Evolutionary conservation across 2,888 invertebrate species (phyloP).

Genomic region (Drosophila nigricruria): DNA sequence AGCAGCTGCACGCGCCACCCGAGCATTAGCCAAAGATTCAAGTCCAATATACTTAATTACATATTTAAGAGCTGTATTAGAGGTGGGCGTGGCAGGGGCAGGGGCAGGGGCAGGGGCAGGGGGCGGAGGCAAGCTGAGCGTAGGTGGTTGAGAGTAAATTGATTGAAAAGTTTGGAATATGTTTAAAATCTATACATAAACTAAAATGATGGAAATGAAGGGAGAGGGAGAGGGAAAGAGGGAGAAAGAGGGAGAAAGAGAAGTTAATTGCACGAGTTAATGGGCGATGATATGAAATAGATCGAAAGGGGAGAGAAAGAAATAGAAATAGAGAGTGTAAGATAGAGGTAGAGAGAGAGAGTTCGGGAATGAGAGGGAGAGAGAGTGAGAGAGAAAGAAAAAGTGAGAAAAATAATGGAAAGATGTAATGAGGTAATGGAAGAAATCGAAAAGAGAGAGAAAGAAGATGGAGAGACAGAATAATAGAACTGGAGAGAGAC

Average conservation of each 20-base stretch:
- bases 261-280: no score
- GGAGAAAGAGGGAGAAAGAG: neutral
- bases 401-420: neutral
- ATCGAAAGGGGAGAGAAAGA: neutral
- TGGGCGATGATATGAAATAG: no score
- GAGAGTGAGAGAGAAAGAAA: no score
- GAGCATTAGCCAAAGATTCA: conserved; percentile 28
- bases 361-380: neutral
- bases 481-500: neutral
- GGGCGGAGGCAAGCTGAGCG: neutral
- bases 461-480: no score
- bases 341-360: neutral
- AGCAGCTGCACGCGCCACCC: conserved; percentile 18
- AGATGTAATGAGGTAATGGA: neutral
- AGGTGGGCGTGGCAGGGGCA: neutral
- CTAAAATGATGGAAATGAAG: neutral
- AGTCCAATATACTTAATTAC: conserved; percentile 42
- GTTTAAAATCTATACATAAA: neutral
- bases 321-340: neutral
- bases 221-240: neutral
- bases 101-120: neutral
- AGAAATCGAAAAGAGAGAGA: no score
- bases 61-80: conserved; percentile 15
- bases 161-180: conserved; percentile 4
- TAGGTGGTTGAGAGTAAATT: neutral